A percentile compares a stretch with the other conserved stretches of the same genome.
phyloP scores from a whole-genome alignment of 1,140 invertebrate genomes.

The Mercenaria mercenaria region DNA sequence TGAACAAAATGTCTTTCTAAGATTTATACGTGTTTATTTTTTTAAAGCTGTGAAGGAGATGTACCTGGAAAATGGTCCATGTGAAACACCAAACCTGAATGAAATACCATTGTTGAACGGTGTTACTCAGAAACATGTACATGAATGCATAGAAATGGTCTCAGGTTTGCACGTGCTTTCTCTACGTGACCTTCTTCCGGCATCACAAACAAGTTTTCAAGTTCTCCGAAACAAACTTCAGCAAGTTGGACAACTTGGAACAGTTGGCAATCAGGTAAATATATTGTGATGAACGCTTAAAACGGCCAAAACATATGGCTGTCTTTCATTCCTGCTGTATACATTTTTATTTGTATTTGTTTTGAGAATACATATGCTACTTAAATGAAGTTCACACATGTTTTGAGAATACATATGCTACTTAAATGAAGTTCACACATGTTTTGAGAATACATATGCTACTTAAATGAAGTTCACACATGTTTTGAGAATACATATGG shows the following conservation, averaged over 20 bases:
- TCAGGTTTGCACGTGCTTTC: constrained; percentile 66
- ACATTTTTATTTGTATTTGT: no score
- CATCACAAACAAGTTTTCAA: constrained; percentile 66
- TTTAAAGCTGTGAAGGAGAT: not conserved
- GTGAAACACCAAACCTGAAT: constrained; percentile 17
- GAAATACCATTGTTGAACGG: constrained; percentile 65
- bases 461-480: no score
- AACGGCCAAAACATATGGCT: no score
- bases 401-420: no score
- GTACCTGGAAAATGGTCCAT: constrained; percentile 13
- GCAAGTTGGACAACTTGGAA: constrained; percentile 72
- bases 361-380: no score
- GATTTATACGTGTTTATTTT: constrained; percentile 2
- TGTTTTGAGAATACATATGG: no score
- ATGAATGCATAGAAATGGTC: constrained; percentile 70
- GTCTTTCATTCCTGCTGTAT: no score
- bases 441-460: no score
- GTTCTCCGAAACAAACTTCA: constrained; percentile 70
- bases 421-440: no score
- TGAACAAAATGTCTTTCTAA: constrained; percentile 64
- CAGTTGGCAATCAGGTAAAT: constrained; percentile 75
- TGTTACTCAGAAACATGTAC: constrained; percentile 70
- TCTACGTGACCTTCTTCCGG: constrained; percentile 73
- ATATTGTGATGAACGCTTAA: no score
- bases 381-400: no score